Conservation (phyloP, 1,140 invertebrate species). For the Campoletis sonorensis region DNA sequence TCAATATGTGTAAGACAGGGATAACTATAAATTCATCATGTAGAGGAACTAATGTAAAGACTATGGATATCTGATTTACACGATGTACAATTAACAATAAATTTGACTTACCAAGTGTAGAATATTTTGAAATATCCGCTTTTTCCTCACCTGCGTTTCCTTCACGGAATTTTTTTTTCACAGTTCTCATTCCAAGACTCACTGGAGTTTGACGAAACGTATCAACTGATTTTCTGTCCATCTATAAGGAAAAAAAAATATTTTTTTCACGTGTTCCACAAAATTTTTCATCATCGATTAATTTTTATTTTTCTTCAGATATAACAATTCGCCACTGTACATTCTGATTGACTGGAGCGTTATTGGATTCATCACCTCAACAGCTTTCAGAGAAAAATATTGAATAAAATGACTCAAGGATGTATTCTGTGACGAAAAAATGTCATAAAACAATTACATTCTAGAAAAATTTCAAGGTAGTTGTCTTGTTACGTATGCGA, state of each 20-base stretch:
- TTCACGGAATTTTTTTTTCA: too few species aligned
- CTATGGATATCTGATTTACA: not conserved
- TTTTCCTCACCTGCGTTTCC: too few species aligned
- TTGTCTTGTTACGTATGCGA: too few species aligned
- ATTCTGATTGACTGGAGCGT: conserved; percentile 64
- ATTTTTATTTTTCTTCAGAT: conserved; percentile 47
- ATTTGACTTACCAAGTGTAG: not conserved
- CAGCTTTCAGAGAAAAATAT: conserved; percentile 19
- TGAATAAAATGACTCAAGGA: too few species aligned
- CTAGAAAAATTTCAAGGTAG: too few species aligned
- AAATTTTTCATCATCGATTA: too few species aligned
- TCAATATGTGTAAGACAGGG: conserved; percentile 65
- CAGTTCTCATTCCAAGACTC: not conserved
- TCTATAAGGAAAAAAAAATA: conserved; percentile 8
- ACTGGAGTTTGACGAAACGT: conserved; percentile 10
- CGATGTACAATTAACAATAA: conserved; percentile 28
- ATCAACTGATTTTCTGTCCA: not conserved
- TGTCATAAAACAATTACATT: too few species aligned
- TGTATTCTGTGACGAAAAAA: too few species aligned
- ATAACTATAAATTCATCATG: conserved; percentile 69
- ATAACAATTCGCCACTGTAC: conserved; percentile 57
- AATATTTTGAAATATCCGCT: too few species aligned
- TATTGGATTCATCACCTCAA: conserved; percentile 58
- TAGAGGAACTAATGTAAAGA: conserved; percentile 28
- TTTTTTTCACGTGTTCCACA: too few species aligned